A percentile compares a stretch with the other conserved stretches of the same genome.
These are phyloP conservation scores for Pissodes strobi DNA, from an alignment of 1,140 invertebrate genomes.

Conservation along the genomic window DNA sequence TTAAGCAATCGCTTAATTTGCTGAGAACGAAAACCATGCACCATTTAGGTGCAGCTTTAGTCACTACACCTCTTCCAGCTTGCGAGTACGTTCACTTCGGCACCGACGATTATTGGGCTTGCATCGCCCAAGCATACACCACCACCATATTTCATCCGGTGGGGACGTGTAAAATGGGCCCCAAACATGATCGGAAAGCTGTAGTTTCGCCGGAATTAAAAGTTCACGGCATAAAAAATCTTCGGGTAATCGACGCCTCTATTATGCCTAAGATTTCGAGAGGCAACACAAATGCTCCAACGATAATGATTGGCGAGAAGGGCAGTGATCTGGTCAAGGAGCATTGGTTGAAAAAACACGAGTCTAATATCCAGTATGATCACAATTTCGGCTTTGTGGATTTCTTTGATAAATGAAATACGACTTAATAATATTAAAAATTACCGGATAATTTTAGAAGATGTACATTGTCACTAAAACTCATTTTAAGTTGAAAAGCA, in stretches of 20 bases:
- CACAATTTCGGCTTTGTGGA: too few species aligned
- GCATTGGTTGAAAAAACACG: slow-evolving; percentile 47
- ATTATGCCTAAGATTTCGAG: slow-evolving; percentile 61
- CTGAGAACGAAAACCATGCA: slow-evolving; percentile 58
- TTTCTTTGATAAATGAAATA: too few species aligned
- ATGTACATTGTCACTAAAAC: too few species aligned
- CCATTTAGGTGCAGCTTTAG: slow-evolving; percentile 51
- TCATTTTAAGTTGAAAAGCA: too few species aligned
- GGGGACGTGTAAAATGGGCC: slow-evolving; percentile 68
- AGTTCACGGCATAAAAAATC: slow-evolving; percentile 51
- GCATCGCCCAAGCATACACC: slow-evolving; percentile 55
- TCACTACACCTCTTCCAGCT: slow-evolving; percentile 53
- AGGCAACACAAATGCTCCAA: slow-evolving; percentile 69
- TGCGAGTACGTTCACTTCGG: slow-evolving; percentile 54
- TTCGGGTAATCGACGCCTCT: slow-evolving; percentile 55
- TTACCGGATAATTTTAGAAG: too few species aligned
- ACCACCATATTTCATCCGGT: slow-evolving; percentile 59
- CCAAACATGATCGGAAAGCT: slow-evolving; percentile 48
- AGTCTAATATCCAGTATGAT: too few species aligned
- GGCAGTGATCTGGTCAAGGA: slow-evolving; percentile 67
- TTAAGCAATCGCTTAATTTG: slow-evolving; percentile 58
- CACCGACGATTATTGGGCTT: slow-evolving; percentile 62
- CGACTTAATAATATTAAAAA: too few species aligned
- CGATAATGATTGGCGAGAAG: slow-evolving; percentile 74
- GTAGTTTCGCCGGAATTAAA: slow-evolving; percentile 54